Percentiles rank a stretch among this genome's conserved stretches.
phyloP scores from a whole-genome alignment of 1,140 invertebrate genomes.

The Teleopsis dalmanni region DNA sequence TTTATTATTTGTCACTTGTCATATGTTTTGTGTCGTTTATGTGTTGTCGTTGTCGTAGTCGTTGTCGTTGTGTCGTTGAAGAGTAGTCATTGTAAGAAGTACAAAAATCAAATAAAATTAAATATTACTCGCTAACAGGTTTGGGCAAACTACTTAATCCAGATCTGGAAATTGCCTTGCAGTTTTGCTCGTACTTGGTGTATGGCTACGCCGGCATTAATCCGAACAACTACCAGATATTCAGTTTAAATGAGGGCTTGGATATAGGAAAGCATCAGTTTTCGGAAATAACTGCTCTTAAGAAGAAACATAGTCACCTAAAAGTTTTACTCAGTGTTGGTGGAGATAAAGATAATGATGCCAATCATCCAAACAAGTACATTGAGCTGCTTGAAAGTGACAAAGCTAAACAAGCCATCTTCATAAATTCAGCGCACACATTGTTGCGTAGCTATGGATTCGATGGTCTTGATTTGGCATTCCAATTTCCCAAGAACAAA shows the following conservation, averaged over 20 bases:
- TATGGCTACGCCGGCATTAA: conserved; percentile 78
- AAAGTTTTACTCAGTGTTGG: conserved; percentile 70
- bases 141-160: conserved; percentile 67
- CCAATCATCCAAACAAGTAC: conserved; percentile 37
- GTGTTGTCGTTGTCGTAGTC: too few species aligned
- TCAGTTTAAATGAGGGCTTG: conserved; percentile 60
- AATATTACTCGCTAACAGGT: conserved; percentile 49
- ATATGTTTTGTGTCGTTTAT: too few species aligned
- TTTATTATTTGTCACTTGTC: too few species aligned
- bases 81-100: too few species aligned
- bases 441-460: conserved; percentile 67
- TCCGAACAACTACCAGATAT: conserved; percentile 57
- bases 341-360: conserved; percentile 58
- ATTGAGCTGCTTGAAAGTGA: conserved; percentile 56
- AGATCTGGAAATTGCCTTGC: conserved; percentile 64
- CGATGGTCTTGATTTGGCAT: conserved; percentile 76
- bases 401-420: conserved; percentile 58
- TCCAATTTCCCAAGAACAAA: conserved; percentile 72
- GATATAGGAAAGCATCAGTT: conserved; percentile 68
- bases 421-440: conserved; percentile 62
- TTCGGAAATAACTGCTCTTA: conserved; percentile 60
- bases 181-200: conserved; percentile 76
- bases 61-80: too few species aligned
- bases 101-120: too few species aligned
- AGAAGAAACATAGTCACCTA: conserved; percentile 60